These are phyloP conservation scores for Drosophila ezoana DNA, from an alignment of 2,888 invertebrate genomes.

Conservation along the genomic window DNA sequence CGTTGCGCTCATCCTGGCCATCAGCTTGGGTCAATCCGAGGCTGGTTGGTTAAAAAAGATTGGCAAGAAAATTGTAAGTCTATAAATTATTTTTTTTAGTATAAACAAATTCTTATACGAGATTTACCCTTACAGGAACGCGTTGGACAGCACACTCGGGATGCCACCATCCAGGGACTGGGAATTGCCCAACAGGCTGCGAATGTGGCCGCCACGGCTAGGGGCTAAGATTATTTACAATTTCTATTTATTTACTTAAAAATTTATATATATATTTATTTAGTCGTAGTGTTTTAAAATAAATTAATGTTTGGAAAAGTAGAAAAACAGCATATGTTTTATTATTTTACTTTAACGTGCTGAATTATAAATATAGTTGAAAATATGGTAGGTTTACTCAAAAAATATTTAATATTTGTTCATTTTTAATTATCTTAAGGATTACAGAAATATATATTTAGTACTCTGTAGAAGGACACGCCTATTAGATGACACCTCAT, in stretches of 20 bases:
- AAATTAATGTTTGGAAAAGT: not conserved
- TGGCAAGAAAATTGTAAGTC: constrained; percentile 59
- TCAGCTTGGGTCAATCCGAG: constrained; percentile 53
- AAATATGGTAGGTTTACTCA: no score
- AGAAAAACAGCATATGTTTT: not conserved
- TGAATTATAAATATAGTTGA: no score
- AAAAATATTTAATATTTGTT: no score
- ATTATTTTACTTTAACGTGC: not conserved
- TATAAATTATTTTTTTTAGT: not conserved
- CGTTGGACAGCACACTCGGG: constrained; percentile 72
- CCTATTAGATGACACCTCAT: no score
- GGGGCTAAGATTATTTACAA: constrained; percentile 28
- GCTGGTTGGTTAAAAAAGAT: constrained; percentile 60
- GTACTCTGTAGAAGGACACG: no score
- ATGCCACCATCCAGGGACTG: constrained; percentile 72
- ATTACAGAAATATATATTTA: no score
- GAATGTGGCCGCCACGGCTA: constrained; percentile 70
- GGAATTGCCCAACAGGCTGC: constrained; percentile 76
- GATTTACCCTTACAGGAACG: constrained; percentile 58
- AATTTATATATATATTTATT: constrained; percentile 17
- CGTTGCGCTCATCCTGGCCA: constrained; percentile 45
- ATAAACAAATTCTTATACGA: not conserved
- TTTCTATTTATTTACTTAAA: not conserved
- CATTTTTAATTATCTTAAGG: no score
- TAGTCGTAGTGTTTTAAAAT: not conserved